Percentiles rank a stretch among this genome's conserved stretches.
Conservation (phyloP, 2,888 invertebrate genomes). For the Ditula angustiorana region DNA sequence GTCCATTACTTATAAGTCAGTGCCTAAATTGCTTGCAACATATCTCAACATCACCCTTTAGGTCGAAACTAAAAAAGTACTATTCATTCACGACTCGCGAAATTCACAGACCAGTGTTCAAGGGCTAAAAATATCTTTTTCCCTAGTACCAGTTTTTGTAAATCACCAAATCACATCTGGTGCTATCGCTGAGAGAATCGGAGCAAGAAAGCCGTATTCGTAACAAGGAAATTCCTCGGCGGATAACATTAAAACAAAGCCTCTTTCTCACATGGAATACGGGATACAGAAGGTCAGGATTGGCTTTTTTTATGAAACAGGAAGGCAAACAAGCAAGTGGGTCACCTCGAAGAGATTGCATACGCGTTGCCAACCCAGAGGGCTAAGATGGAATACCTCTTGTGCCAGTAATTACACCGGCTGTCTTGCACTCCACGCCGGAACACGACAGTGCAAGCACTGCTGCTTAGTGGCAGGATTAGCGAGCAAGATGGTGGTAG, state of each 20-base stretch:
- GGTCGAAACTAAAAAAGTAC: neutral
- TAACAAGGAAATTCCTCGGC: slow-evolving; percentile 1
- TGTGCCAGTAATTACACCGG: too few relatives aligned
- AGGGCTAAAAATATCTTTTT: neutral
- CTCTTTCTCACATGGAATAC: neutral
- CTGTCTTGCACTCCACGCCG: too few relatives aligned
- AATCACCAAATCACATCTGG: slow-evolving; percentile 7
- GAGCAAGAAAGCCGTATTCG: slow-evolving; percentile 6
- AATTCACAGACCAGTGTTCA: neutral
- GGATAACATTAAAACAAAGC: slow-evolving; percentile 8
- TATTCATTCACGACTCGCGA: neutral
- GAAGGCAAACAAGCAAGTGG: too few relatives aligned
- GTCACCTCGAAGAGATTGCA: too few relatives aligned
- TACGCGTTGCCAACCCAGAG: too few relatives aligned
- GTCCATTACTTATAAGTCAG: too few relatives aligned
- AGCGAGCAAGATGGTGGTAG: too few relatives aligned
- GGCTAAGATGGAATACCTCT: too few relatives aligned
- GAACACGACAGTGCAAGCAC: too few relatives aligned
- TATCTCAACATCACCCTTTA: neutral
- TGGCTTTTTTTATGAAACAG: neutral
- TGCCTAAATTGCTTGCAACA: too few relatives aligned
- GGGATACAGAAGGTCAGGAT: neutral
- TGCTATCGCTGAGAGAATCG: slow-evolving; percentile 4
- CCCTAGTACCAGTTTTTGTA: neutral
- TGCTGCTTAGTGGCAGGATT: too few relatives aligned